These are phyloP conservation scores for Eulemur rufifrons DNA, from an alignment of 2,113 vertebrate genomes.

Conservation along the genomic window DNA sequence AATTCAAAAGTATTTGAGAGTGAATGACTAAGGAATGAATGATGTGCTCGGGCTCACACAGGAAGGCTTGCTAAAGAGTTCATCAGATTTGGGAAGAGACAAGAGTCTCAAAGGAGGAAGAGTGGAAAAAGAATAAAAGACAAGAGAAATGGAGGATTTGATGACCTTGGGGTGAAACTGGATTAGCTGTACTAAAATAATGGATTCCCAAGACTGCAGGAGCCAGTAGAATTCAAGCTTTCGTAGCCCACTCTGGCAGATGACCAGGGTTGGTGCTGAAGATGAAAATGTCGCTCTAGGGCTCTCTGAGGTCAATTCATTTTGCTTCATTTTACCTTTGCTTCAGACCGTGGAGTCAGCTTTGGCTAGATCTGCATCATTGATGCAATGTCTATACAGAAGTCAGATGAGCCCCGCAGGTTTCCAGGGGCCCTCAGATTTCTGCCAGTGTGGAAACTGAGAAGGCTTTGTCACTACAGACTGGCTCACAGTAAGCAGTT, in stretches of 20 bases:
- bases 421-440: background rate
- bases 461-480: background rate
- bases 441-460: fast-evolving
- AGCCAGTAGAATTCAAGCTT: background rate
- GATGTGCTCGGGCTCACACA: background rate
- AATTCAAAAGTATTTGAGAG: background rate
- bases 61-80: background rate
- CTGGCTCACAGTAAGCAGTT: background rate
- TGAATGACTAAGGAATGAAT: too few relatives aligned
- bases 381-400: background rate
- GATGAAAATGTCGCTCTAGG: background rate
- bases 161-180: background rate
- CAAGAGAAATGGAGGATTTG: background rate
- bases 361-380: background rate
- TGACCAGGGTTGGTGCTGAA: background rate
- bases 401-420: background rate
- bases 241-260: background rate
- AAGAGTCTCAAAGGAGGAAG: background rate
- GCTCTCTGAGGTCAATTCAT: background rate
- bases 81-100: background rate
- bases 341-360: background rate
- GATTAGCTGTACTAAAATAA: background rate
- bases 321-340: background rate
- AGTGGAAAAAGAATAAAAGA: background rate
- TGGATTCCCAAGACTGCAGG: background rate